These are phyloP conservation scores for Cephalopholis sonnerati DNA, from an alignment of 2,113 vertebrate species.

Conservation along the genomic window DNA sequence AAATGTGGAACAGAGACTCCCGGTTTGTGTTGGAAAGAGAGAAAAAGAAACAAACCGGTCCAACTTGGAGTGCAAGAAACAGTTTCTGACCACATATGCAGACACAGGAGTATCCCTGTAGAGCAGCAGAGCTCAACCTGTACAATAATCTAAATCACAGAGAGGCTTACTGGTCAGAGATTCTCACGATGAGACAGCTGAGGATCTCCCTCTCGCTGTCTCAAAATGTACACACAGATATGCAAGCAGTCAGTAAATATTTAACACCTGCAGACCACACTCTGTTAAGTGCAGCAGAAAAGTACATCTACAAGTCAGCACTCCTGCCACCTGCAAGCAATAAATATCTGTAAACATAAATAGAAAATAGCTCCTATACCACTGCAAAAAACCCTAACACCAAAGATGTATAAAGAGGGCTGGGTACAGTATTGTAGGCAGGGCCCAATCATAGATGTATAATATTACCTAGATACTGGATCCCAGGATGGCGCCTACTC, in stretches of 20 bases:
- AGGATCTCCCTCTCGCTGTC: constrained; percentile 1
- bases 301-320: too few species aligned
- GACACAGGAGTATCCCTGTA: constrained; percentile 55
- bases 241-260: constrained; percentile 11
- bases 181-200: constrained; percentile 50
- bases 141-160: constrained; percentile 73
- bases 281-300: neutral
- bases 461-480: too few species aligned
- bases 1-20: constrained; percentile 53
- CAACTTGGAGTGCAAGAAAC: constrained; percentile 36
- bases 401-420: too few species aligned
- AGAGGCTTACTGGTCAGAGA: constrained; percentile 33
- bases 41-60: constrained; percentile 42
- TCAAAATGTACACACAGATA: neutral
- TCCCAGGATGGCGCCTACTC: too few species aligned
- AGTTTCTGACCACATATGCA: constrained; percentile 42
- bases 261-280: neutral
- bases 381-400: too few species aligned
- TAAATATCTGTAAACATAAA: too few species aligned
- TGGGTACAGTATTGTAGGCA: too few species aligned
- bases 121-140: constrained; percentile 60
- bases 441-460: too few species aligned
- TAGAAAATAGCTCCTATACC: too few species aligned
- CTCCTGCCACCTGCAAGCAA: too few species aligned
- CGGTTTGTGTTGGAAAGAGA: constrained; percentile 49